phyloP scores from a whole-genome alignment of 1,140 invertebrate species.

The Fopius arisanus region DNA sequence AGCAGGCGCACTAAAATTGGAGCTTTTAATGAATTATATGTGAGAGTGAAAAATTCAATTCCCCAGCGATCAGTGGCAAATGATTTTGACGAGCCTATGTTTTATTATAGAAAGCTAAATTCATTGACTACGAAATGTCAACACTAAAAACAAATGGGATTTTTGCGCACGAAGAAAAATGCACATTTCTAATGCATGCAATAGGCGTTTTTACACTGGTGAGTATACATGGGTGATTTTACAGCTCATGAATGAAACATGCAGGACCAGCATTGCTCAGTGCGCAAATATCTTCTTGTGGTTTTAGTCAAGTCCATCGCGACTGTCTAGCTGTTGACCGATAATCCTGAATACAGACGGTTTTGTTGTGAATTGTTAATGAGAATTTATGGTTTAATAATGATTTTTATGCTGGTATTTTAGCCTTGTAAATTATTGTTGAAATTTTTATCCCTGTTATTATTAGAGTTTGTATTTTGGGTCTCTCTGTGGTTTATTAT shows the following conservation, averaged over 20 bases:
- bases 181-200: too few relatives aligned
- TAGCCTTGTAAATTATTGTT: background rate
- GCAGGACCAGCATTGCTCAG: slow-evolving; percentile 39
- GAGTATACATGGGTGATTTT: slow-evolving; percentile 45
- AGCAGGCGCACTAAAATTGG: background rate
- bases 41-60: background rate
- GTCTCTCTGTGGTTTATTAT: background rate
- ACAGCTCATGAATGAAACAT: slow-evolving; percentile 63
- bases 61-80: too few relatives aligned
- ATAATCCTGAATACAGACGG: background rate
- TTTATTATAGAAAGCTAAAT: too few relatives aligned
- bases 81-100: too few relatives aligned
- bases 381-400: background rate
- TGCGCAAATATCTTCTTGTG: background rate
- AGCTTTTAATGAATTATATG: background rate
- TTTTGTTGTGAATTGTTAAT: too few relatives aligned
- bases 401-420: background rate
- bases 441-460: background rate
- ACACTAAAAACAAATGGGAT: too few relatives aligned
- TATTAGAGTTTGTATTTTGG: background rate
- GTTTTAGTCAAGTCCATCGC: background rate
- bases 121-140: too few relatives aligned
- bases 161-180: too few relatives aligned
- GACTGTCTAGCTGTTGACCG: background rate
- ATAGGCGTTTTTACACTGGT: slow-evolving; percentile 15